Conservation (phyloP, 2,113 vertebrate species). For the Callaeas wilsoni region DNA sequence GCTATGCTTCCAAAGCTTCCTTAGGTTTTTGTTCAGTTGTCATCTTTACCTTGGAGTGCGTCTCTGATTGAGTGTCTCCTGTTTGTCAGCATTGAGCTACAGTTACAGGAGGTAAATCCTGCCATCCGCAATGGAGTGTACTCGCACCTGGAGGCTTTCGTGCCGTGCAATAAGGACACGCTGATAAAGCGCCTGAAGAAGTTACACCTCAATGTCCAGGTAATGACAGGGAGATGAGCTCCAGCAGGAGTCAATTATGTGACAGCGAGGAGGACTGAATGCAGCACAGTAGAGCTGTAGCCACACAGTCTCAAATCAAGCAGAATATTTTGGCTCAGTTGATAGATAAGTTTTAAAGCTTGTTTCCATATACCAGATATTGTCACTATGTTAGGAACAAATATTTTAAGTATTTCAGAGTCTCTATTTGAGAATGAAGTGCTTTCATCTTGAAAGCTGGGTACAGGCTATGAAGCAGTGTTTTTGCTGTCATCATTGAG, state of each 20-base stretch:
- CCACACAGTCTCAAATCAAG: neutral
- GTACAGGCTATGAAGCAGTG: neutral
- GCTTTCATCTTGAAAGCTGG: neutral
- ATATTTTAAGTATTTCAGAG: neutral
- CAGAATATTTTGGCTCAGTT: neutral
- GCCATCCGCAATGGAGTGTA: conserved; percentile 84
- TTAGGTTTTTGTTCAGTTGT: neutral
- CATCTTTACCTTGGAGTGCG: neutral
- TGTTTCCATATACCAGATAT: neutral
- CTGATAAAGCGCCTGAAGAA: conserved; percentile 97
- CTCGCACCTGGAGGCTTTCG: conserved; percentile 92
- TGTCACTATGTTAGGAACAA: neutral
- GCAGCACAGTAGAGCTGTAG: neutral
- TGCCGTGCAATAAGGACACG: conserved; percentile 96
- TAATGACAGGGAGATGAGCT: neutral
- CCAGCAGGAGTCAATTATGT: neutral
- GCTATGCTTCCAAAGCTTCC: neutral
- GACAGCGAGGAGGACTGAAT: neutral
- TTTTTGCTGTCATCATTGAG: neutral
- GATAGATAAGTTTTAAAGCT: neutral
- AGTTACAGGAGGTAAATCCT: conserved; percentile 88
- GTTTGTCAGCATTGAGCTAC: conserved; percentile 88
- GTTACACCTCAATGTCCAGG: conserved; percentile 95
- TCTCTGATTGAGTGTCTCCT: neutral
- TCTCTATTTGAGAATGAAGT: neutral